Percentiles rank a stretch among this genome's conserved stretches.
Evolutionary conservation across 2,113 vertebrate species (phyloP).

Genomic region (Microtus richardsoni): DNA sequence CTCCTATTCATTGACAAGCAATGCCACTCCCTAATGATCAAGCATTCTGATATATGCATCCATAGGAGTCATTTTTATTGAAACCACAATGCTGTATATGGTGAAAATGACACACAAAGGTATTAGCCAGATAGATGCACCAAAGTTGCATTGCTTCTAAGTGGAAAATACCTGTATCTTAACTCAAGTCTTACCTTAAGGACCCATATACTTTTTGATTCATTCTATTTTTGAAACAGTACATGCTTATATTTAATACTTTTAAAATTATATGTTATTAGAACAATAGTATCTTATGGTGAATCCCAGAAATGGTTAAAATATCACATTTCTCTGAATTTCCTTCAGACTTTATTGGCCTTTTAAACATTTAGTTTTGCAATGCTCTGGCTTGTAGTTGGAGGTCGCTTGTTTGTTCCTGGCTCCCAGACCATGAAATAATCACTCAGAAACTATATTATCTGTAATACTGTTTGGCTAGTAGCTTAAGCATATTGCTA

Average conservation of each 20-base stretch:
- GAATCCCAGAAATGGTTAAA: not conserved
- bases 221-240: conserved; percentile 1
- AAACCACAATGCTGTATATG: not conserved
- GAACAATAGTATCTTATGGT: not conserved
- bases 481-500: too few relatives aligned
- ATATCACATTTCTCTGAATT: conserved; percentile 10
- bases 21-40: not conserved
- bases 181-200: not conserved
- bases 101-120: conserved; percentile 6
- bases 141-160: not conserved
- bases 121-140: not conserved
- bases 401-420: too few relatives aligned
- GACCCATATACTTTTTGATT: not conserved
- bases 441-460: too few relatives aligned
- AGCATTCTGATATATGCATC: not conserved
- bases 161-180: not conserved
- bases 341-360: not conserved
- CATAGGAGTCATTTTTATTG: not conserved
- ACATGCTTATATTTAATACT: not conserved
- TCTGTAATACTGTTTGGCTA: too few relatives aligned
- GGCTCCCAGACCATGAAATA: too few relatives aligned
- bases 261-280: conserved; percentile 15
- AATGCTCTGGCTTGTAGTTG: not conserved
- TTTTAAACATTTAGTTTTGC: not conserved
- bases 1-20: not conserved